Percentiles rank a stretch among this genome's conserved stretches.
These are phyloP conservation scores for Pedetes capensis DNA, from an alignment of 2,113 vertebrate species.

Conservation along the genomic window DNA sequence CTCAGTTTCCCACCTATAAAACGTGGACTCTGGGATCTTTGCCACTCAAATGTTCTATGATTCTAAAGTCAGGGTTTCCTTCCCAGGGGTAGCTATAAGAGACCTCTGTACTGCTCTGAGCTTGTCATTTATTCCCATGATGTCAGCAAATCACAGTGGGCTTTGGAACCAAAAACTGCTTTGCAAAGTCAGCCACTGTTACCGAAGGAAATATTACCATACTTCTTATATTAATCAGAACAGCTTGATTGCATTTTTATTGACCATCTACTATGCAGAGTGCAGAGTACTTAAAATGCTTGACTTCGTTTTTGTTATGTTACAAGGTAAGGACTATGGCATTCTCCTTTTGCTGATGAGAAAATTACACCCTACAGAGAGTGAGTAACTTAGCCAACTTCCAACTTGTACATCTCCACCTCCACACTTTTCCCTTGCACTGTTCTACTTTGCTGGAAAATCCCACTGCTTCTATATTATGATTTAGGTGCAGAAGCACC, in stretches of 20 bases:
- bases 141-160: background rate
- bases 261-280: background rate
- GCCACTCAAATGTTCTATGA: background rate
- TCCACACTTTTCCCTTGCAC: background rate
- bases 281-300: background rate
- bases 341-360: background rate
- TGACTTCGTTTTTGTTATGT: background rate
- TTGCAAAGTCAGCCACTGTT: background rate
- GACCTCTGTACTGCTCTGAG: background rate
- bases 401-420: background rate
- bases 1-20: background rate
- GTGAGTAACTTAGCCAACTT: background rate
- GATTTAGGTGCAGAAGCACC: accelerated
- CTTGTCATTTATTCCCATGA: background rate
- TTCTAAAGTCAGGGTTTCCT: background rate
- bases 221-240: background rate
- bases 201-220: background rate
- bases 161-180: background rate
- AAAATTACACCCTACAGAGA: background rate
- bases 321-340: background rate
- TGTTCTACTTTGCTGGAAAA: no score
- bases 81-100: background rate
- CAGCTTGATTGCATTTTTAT: background rate
- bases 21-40: background rate
- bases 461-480: background rate